phyloP scores from a whole-genome alignment of 2,888 invertebrate species.

The Hypena proboscidalis region DNA sequence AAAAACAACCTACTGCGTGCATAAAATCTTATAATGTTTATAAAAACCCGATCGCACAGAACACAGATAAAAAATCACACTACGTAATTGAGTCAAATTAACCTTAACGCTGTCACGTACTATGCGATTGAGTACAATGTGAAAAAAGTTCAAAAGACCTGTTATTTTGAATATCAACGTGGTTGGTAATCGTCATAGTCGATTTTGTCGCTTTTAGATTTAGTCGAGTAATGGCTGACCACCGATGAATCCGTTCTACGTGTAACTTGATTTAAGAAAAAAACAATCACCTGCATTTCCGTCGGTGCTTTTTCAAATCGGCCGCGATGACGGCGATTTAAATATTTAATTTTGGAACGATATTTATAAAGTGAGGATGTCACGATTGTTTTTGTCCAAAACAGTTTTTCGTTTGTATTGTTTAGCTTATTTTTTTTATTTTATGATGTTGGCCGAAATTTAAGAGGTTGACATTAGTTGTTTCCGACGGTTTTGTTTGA shows the following conservation, averaged over 20 bases:
- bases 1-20: constrained; percentile 71
- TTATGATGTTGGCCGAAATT: constrained; percentile 34
- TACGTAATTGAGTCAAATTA: constrained; percentile 68
- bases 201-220: constrained; percentile 45
- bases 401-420: constrained; percentile 30
- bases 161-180: constrained; percentile 39
- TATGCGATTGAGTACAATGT: constrained; percentile 49
- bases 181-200: constrained; percentile 21
- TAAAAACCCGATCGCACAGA: constrained; percentile 49
- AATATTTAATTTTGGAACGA: constrained; percentile 56
- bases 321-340: constrained; percentile 50
- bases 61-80: constrained; percentile 54
- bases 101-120: constrained; percentile 73
- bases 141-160: constrained; percentile 50
- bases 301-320: constrained; percentile 56
- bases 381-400: constrained; percentile 38
- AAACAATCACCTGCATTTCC: constrained; percentile 65
- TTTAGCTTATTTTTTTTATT: constrained; percentile 29
- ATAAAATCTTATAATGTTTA: constrained; percentile 61
- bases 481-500: constrained; percentile 18
- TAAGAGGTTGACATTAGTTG: constrained; percentile 12
- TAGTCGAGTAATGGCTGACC: constrained; percentile 47
- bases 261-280: constrained; percentile 49
- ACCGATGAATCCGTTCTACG: constrained; percentile 57
- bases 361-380: constrained; percentile 45